Percentiles rank a stretch among this genome's conserved stretches.
Conservation (phyloP, 2,113 vertebrate genomes). For the Phasianus colchicus region DNA sequence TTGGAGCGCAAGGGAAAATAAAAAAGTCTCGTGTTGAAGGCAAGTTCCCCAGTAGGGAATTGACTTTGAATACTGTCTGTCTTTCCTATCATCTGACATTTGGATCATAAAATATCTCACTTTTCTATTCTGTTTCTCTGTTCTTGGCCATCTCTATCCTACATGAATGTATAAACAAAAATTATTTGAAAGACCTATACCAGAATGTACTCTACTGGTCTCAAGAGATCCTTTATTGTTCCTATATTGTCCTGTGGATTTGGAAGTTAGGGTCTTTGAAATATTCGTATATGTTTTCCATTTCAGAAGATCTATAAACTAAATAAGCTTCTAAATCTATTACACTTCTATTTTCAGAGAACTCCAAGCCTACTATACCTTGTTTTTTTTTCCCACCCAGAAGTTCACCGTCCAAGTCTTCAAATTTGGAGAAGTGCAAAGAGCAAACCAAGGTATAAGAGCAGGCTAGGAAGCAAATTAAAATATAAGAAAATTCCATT, state of each 20-base stretch:
- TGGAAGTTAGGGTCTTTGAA: background rate
- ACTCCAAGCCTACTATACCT: background rate
- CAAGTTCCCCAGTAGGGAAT: background rate
- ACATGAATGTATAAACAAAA: background rate
- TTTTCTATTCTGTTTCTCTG: background rate
- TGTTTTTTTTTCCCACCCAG: background rate
- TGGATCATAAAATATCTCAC: slow-evolving; percentile 14
- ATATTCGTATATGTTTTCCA: background rate
- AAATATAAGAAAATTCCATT: background rate
- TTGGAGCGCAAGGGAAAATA: background rate
- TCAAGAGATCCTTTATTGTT: background rate
- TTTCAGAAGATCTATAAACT: background rate
- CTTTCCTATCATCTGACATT: background rate
- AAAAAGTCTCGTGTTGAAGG: background rate
- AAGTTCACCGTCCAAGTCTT: background rate
- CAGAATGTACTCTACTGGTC: background rate
- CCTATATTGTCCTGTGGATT: background rate
- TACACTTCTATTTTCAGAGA: background rate
- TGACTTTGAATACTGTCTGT: slow-evolving; percentile 22
- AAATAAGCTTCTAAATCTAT: background rate
- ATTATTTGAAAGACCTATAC: background rate
- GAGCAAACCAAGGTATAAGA: background rate
- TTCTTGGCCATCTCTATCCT: background rate
- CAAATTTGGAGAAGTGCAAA: background rate
- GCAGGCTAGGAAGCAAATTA: background rate